Percentiles rank a stretch among this genome's conserved stretches.
These are phyloP conservation scores for Phrynocephalus vlangalii DNA, from an alignment of 2,797 vertebrate species.

Conservation along the genomic window DNA sequence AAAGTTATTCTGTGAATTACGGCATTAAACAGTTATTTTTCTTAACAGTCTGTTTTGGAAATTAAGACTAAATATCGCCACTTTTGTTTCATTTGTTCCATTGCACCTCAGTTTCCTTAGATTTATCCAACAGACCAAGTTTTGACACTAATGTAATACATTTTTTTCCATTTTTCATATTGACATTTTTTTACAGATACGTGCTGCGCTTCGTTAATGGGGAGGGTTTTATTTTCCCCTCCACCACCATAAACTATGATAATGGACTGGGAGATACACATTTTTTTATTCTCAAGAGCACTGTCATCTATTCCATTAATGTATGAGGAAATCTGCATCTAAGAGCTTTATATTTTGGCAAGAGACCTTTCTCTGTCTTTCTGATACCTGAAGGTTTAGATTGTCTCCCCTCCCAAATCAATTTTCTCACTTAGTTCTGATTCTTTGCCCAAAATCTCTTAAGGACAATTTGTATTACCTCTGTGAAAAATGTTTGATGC, in stretches of 20 bases:
- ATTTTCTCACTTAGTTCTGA: background rate
- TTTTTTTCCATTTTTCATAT: constrained; percentile 43
- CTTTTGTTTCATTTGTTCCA: constrained; percentile 31
- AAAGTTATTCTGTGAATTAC: background rate
- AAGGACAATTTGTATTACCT: background rate
- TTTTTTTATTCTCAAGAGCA: constrained; percentile 67
- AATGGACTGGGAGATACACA: constrained; percentile 61
- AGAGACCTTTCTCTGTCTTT: background rate
- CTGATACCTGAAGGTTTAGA: background rate
- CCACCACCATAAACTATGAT: constrained; percentile 54
- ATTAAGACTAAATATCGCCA: background rate
- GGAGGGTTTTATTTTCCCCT: constrained; percentile 4
- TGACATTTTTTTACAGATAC: constrained; percentile 59
- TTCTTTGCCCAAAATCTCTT: background rate
- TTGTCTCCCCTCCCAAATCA: constrained; percentile 19
- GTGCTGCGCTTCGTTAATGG: constrained; percentile 56
- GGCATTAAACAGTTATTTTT: background rate
- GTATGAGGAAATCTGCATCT: constrained; percentile 59
- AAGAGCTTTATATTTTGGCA: constrained; percentile 48
- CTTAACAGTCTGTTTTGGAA: background rate
- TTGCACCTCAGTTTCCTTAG: constrained; percentile 40
- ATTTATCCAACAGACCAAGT: constrained; percentile 41
- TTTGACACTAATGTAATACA: constrained; percentile 57
- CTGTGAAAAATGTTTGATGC: background rate
- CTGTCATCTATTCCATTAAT: constrained; percentile 53